Base-by-base conservation (phyloP, 2,797 vertebrate genomes). In the Pangasius larnaudii region DNA sequence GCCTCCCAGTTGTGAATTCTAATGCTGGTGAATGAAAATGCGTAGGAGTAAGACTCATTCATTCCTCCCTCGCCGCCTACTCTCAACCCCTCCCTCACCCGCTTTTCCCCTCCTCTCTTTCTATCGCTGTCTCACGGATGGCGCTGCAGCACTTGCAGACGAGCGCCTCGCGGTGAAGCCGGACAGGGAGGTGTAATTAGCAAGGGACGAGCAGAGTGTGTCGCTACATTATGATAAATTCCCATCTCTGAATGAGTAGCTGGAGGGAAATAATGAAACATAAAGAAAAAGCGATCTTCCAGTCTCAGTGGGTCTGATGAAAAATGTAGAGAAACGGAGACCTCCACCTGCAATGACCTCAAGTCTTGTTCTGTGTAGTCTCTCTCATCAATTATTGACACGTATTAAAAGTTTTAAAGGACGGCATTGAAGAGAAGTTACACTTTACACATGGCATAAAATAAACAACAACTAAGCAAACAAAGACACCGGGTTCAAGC, bases 1-100 rank as follows among this genome's bases (percentile, higher is more conserved):
- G 93, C 93, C 91, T 92, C 89, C 95, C 93, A 92, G 96, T 95
- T 96, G 95, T 93, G 93, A 96, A 95, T 88, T 92, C 92, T 94
- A 94, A 96, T 96, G 96, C 95, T 93, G 95, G 94, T 96, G 95
- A 96, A 95, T 95, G 93, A 96, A 96, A 89, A 93, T 93, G 93
- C 90, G 91, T 95, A 94, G 94, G 93, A 94, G 95, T 94, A 93
- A 94, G 95, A 95, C 93, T 96, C 95, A 95, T 96, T 96, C 94
- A 97, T 94, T 94, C 92, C 83, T 67, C 88, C 86, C 90, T 85
- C 85, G 91, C 91, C 92, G 92, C 77, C 88, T 90, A 94, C 92
- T 89, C 91, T 91, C 89, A n/a, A 75, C 65, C 89, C 89, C 83
- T 86, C 85, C 87, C 74, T 85, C 56, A 13, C 92, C 92, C 92